Base-by-base conservation (phyloP, 2,888 invertebrate genomes). In the Stegana nigrithorax region DNA sequence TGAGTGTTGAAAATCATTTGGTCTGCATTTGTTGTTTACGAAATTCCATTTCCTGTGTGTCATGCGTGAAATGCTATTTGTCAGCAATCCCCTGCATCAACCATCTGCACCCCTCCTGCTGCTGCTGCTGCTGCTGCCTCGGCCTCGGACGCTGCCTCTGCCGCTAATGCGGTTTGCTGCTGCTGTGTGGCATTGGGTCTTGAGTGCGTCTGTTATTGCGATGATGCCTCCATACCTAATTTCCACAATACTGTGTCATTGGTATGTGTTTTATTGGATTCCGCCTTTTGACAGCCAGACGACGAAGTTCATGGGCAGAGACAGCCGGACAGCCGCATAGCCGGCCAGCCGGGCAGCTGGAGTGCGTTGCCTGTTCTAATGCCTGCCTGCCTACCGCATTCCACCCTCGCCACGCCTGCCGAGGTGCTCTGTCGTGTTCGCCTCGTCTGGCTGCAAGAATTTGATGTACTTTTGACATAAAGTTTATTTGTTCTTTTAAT, bases 211-310 rank as follows among this genome's bases (percentile, higher is more conserved):
- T n/a, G n/a, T n/a, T n/a, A n/a, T n/a, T n/a, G n/a, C n/a, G n/a
- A n/a, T n/a, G n/a, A 23, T 60, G 10, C 14, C 42, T 26, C 45
- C 51, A 21, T 55, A 36, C 53, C 60, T 61, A 51, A 64, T 61
- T 64, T 61, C 17, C 56, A 50, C 59, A 39, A 56, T 47, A 62
- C 44, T 45, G 61, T 39, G 39, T 60, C 64, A 68, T 66, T 66
- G 68, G 66, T 65, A 66, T 68, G 66, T 60, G 63, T 65, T 66
- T 68, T 68, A 68, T 68, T 68, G 62, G 68, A 66, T 66, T 65
- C 64, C 56, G 17, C 58, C 36, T 61, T 56, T 58, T 59, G 50
- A 60, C 60, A 59, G 56, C 12, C 25, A 53, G 32, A 27, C 45
- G 32, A 27, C 45, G 14, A 26, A 55, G 42, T 42, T 44, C 26